These are phyloP conservation scores for Acipenser transmontanus DNA, from an alignment of 2,797 vertebrate genomes.

Conservation along the genomic window DNA sequence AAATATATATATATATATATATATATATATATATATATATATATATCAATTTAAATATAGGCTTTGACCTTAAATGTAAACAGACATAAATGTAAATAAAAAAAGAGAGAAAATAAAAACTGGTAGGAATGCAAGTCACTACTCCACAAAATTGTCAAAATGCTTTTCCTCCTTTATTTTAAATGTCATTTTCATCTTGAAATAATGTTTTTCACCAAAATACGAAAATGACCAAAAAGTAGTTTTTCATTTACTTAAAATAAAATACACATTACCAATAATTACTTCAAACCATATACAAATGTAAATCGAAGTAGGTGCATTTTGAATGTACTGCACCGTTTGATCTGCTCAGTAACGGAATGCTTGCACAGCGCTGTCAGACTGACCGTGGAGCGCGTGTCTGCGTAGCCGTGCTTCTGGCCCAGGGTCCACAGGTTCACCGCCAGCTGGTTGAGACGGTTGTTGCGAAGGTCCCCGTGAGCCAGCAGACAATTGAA, in stretches of 20 bases:
- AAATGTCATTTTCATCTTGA: too few species aligned
- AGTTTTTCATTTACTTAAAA: neutral
- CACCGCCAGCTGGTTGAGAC: constrained; percentile 84
- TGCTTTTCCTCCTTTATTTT: too few species aligned
- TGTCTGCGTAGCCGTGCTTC: constrained; percentile 85
- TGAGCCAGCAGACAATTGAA: constrained; percentile 83
- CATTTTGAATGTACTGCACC: neutral
- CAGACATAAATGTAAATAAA: too few species aligned
- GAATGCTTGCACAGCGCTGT: neutral
- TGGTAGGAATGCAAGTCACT: too few species aligned
- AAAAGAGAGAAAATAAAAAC: too few species aligned
- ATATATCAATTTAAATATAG: too few species aligned
- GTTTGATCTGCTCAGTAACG: neutral
- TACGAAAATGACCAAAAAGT: neutral
- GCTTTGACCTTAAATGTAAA: too few species aligned
- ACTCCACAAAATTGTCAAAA: too few species aligned
- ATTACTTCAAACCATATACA: neutral
- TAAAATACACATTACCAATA: neutral
- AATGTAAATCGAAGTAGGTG: neutral
- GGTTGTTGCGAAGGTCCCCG: constrained; percentile 86
- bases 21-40: too few species aligned
- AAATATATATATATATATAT: too few species aligned
- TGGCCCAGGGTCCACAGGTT: constrained; percentile 94
- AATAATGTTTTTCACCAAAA: too few species aligned
- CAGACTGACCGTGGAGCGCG: constrained; percentile 73